Evolutionary conservation across 2,113 vertebrate genomes (phyloP).

Genomic region (Pterocles gutturalis): DNA sequence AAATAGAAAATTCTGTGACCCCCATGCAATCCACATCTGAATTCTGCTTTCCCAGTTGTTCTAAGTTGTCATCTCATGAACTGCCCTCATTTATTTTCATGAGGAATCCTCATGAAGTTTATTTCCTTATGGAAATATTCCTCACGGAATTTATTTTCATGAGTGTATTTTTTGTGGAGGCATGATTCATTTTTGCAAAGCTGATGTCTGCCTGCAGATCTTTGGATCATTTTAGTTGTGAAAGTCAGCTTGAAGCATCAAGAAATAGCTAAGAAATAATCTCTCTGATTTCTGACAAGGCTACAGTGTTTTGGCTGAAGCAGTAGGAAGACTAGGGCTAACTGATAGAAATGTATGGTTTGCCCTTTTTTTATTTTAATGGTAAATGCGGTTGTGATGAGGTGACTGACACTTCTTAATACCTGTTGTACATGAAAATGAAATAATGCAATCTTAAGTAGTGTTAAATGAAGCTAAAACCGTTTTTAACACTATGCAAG

Average conservation of each 20-base stretch:
- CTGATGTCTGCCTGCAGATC: neutral
- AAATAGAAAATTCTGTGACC: neutral
- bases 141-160: neutral
- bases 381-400: neutral
- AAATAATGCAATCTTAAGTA: neutral
- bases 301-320: neutral
- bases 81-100: neutral
- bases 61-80: neutral
- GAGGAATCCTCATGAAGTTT: neutral
- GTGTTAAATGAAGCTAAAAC: neutral
- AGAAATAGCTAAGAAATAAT: neutral
- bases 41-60: neutral
- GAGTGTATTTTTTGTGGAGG: neutral
- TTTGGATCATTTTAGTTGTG: neutral
- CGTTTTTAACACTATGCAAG: neutral
- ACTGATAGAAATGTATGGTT: neutral
- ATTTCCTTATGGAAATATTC: neutral
- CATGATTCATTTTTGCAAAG: neutral
- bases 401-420: neutral
- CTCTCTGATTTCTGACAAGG: neutral
- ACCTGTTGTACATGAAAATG: neutral
- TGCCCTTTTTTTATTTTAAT: neutral
- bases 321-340: neutral
- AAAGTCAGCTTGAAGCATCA: neutral
- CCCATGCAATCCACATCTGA: neutral